Evolutionary conservation across 2,113 vertebrate genomes (phyloP).

Genomic region (Bungarus multicinctus): DNA sequence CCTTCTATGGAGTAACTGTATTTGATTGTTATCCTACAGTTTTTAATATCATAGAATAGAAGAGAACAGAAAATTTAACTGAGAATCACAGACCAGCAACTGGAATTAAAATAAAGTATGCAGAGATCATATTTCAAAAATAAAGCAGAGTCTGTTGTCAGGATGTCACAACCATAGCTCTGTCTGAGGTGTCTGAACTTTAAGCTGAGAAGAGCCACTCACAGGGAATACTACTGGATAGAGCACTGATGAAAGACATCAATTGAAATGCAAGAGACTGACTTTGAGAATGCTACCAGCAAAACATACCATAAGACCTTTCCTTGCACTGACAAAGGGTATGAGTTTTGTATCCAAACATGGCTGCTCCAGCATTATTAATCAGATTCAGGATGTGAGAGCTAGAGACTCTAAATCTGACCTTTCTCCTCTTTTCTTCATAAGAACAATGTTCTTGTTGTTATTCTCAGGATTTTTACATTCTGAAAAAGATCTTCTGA

Average conservation of each 20-base stretch:
- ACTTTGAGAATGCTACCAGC: background rate
- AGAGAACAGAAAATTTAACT: background rate
- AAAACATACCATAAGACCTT: background rate
- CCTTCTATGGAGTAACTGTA: background rate
- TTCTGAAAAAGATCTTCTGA: background rate
- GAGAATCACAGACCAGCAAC: background rate
- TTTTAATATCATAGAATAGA: background rate
- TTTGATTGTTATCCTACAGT: background rate
- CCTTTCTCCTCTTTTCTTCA: background rate
- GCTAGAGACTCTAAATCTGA: background rate
- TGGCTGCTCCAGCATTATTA: background rate
- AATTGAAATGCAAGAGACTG: background rate
- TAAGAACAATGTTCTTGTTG: background rate
- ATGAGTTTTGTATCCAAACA: background rate
- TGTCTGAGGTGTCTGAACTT: constrained; percentile 3
- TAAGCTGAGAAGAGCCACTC: constrained; percentile 18
- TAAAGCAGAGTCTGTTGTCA: constrained; percentile 8
- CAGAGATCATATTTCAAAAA: constrained; percentile 3
- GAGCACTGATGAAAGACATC: background rate
- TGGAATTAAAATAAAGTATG: constrained; percentile 6
- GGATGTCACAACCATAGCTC: constrained; percentile 2
- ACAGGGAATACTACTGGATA: background rate
- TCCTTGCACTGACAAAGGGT: background rate
- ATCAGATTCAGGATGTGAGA: background rate
- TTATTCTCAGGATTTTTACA: background rate